phyloP scores from a whole-genome alignment of 1,140 invertebrate genomes.

The Pogonognathellus flavescens region DNA sequence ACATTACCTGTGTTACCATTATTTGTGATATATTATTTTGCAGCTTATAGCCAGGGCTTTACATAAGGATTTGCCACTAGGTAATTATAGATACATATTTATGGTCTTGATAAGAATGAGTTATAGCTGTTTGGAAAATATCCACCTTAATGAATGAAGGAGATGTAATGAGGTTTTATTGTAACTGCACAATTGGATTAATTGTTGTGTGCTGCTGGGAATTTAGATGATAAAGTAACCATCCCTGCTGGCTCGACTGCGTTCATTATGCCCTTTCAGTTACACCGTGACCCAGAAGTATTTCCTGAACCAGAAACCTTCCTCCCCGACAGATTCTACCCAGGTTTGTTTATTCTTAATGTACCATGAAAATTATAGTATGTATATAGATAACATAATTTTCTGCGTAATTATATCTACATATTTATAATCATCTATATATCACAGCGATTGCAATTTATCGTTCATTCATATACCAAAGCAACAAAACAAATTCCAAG shows the following conservation, averaged over 20 bases:
- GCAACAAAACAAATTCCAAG: no score
- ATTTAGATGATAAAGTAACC: slow-evolving; percentile 45
- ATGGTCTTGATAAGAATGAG: no score
- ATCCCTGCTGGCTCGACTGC: slow-evolving; percentile 53
- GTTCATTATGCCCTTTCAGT: slow-evolving; percentile 67
- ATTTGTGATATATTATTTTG: no score
- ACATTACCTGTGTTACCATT: no score
- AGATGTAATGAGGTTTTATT: no score
- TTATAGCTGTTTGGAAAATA: no score
- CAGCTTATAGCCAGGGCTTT: slow-evolving; percentile 71
- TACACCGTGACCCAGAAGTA: slow-evolving; percentile 72
- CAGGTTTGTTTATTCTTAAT: slow-evolving; percentile 62
- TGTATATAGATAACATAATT: not conserved
- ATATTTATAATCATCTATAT: not conserved
- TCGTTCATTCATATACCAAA: not conserved
- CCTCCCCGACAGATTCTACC: slow-evolving; percentile 74
- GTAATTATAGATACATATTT: slow-evolving; percentile 64
- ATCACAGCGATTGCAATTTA: not conserved
- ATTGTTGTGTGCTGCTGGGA: not conserved
- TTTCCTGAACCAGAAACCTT: slow-evolving; percentile 76
- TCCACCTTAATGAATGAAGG: no score
- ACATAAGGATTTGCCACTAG: slow-evolving; percentile 69
- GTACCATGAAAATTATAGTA: not conserved
- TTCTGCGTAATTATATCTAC: not conserved
- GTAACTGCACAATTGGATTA: not conserved